Conservation (phyloP, 2,797 vertebrate genomes). For the Momotus momota region DNA sequence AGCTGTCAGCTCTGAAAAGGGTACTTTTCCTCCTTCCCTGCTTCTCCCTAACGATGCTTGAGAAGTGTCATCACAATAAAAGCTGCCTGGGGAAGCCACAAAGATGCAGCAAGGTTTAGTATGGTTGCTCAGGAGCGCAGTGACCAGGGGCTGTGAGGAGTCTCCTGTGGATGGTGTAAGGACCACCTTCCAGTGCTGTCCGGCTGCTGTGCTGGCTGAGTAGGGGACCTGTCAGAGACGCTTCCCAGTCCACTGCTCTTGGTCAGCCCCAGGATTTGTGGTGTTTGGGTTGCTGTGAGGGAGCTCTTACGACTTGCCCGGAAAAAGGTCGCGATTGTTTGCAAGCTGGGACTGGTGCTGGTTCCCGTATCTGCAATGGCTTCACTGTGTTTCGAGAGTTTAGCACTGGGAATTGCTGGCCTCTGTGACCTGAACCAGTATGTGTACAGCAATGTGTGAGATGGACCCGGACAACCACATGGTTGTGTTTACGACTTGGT, state of each 20-base stretch:
- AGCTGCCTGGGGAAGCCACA: not conserved
- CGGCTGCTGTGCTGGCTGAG: not conserved
- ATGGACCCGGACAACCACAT: not conserved
- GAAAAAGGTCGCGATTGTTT: not conserved
- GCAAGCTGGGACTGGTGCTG: not conserved
- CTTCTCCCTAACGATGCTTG: not conserved
- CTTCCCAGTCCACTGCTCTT: not conserved
- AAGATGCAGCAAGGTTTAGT: not conserved
- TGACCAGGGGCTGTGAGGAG: not conserved
- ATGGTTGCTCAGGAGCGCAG: not conserved
- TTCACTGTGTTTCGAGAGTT: not conserved
- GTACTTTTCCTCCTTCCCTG: not conserved
- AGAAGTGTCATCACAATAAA: not conserved
- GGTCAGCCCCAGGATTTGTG: not conserved
- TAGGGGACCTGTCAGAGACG: not conserved
- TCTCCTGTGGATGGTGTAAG: not conserved
- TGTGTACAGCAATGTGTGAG: not conserved
- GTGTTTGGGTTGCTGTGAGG: not conserved
- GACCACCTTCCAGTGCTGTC: not conserved
- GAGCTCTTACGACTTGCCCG: not conserved
- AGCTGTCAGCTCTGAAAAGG: not conserved
- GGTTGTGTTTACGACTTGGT: not conserved
- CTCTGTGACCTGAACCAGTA: not conserved
- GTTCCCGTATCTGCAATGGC: rapidly evolving
- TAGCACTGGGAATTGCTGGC: not conserved